Evolutionary conservation across 2,113 vertebrate species (phyloP).

Genomic region (Lycaon pictus): DNA sequence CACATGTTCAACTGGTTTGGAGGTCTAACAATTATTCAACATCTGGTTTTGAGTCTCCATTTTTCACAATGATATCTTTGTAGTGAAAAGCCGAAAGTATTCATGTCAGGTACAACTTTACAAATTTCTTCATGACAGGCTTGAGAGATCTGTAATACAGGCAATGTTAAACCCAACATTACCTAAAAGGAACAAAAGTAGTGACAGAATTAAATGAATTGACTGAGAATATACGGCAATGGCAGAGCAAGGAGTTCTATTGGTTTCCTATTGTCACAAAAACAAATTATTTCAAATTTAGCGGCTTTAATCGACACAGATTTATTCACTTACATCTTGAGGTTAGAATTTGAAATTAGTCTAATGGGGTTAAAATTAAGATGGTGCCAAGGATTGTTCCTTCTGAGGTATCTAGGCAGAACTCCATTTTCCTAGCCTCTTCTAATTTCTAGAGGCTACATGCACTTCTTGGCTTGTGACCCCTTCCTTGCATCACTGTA

Average conservation of each 20-base stretch:
- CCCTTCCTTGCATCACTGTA: not conserved
- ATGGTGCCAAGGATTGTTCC: not conserved
- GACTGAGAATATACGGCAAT: not conserved
- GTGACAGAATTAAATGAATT: not conserved
- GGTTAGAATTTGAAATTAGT: not conserved
- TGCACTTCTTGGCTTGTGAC: not conserved
- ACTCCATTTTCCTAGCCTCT: not conserved
- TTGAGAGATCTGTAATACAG: not conserved
- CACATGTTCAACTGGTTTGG: not conserved
- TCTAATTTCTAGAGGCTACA: not conserved
- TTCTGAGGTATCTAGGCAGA: not conserved
- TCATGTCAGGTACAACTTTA: slow-evolving; percentile 6
- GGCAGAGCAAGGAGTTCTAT: not conserved
- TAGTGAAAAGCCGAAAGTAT: not conserved
- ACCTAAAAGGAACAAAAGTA: not conserved
- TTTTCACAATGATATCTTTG: not conserved
- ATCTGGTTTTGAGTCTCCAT: not conserved
- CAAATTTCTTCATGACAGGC: not conserved
- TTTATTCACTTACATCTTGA: not conserved
- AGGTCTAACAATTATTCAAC: not conserved
- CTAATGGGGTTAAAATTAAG: not conserved
- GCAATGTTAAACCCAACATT: not conserved
- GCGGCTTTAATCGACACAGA: not conserved
- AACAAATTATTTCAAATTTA: not conserved
- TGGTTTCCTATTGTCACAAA: not conserved